Percentiles rank a stretch among this genome's conserved stretches.
Evolutionary conservation across 1,140 invertebrate species (phyloP).

Genomic region (Dryas iulia): DNA sequence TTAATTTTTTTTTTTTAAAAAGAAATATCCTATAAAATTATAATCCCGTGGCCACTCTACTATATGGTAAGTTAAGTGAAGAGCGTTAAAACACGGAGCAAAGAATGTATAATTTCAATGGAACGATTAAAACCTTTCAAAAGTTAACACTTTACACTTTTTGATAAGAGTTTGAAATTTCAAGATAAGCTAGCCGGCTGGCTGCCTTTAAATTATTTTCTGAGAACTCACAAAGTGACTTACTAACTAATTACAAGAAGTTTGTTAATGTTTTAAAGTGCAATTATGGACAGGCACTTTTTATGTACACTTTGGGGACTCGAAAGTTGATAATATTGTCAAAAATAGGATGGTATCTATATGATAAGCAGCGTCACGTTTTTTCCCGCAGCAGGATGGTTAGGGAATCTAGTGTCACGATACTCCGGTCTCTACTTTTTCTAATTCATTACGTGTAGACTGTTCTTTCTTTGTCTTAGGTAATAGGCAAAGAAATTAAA

Average conservation of each 20-base stretch:
- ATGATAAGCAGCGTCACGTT: no score
- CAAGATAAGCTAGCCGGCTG: no score
- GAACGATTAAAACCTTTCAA: slow-evolving; percentile 7
- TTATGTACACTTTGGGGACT: neutral
- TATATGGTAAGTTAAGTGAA: neutral
- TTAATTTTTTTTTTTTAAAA: no score
- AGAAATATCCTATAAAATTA: neutral
- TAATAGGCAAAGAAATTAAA: no score
- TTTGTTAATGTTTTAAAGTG: neutral
- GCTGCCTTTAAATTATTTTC: neutral
- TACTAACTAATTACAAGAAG: neutral
- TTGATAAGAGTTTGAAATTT: slow-evolving; percentile 5
- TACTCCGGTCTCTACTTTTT: no score
- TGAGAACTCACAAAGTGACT: neutral
- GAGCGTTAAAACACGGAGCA: neutral
- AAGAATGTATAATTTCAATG: neutral
- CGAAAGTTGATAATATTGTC: no score
- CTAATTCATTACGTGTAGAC: no score
- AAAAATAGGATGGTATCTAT: no score
- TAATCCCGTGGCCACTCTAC: neutral
- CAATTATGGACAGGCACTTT: neutral
- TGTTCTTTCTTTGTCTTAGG: no score
- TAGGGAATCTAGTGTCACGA: no score
- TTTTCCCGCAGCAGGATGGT: no score
- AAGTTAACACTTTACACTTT: neutral